Evolutionary conservation across 2,888 invertebrate species (phyloP).

Genomic region (Nowickia ferox): DNA sequence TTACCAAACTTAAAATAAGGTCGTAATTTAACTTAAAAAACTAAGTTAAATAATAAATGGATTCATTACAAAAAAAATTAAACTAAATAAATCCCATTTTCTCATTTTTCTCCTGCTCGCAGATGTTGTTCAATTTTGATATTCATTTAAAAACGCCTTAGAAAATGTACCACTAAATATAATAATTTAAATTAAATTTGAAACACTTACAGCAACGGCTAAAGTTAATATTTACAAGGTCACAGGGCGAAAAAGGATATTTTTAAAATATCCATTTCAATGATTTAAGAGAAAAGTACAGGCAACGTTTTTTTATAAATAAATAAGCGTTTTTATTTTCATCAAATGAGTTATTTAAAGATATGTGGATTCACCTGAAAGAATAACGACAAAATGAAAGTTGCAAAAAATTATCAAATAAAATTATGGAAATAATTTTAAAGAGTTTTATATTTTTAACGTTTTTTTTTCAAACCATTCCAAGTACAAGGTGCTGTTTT

Average conservation of each 20-base stretch:
- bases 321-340: slow-evolving; percentile 8
- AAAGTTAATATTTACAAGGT: slow-evolving; percentile 68
- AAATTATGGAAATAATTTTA: slow-evolving; percentile 7
- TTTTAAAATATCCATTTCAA: slow-evolving; percentile 25
- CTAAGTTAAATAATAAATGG: slow-evolving; percentile 35
- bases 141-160: slow-evolving; percentile 30
- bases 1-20: slow-evolving; percentile 51
- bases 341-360: slow-evolving; percentile 75
- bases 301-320: slow-evolving; percentile 12
- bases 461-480: slow-evolving; percentile 8
- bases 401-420: slow-evolving; percentile 56
- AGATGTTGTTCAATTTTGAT: slow-evolving; percentile 12
- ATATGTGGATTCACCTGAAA: slow-evolving; percentile 82
- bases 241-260: slow-evolving; percentile 40
- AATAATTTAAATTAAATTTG: slow-evolving; percentile 41
- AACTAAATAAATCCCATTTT: slow-evolving; percentile 8
- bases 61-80: slow-evolving; percentile 14
- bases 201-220: slow-evolving; percentile 50
- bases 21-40: slow-evolving; percentile 35
- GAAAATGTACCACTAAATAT: slow-evolving; percentile 25
- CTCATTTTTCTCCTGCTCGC: slow-evolving; percentile 7
- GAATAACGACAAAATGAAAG: slow-evolving; percentile 71
- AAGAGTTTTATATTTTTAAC: not conserved
- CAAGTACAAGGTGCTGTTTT: slow-evolving; percentile 8
- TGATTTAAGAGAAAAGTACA: slow-evolving; percentile 41